Conservation (phyloP, 2,888 invertebrate genomes). For the Amphipoea lucens region DNA sequence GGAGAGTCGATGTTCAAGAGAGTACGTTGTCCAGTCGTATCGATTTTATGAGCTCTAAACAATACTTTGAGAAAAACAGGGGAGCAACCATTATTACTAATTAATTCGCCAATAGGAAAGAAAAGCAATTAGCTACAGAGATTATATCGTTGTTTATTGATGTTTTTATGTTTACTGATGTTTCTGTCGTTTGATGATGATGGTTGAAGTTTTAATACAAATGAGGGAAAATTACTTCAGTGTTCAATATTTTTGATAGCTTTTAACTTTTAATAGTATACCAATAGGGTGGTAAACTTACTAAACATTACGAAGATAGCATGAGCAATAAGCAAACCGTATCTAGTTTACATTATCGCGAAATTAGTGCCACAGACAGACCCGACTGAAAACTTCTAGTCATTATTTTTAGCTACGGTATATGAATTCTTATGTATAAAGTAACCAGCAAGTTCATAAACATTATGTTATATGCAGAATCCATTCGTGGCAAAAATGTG, state of each 20-base stretch:
- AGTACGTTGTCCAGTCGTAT: constrained; percentile 6
- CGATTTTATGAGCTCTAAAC: constrained; percentile 23
- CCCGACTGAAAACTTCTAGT: not conserved
- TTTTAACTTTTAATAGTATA: not conserved
- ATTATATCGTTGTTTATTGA: constrained; percentile 13
- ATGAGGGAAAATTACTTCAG: not conserved
- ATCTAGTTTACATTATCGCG: not conserved
- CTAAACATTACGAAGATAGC: not conserved
- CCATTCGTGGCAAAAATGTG: not conserved
- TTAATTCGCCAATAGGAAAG: constrained; percentile 25
- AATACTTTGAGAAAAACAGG: constrained; percentile 14
- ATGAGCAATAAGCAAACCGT: not conserved
- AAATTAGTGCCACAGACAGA: not conserved
- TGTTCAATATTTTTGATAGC: not conserved
- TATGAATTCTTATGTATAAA: not conserved
- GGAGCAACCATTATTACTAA: constrained; percentile 16
- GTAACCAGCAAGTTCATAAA: not conserved
- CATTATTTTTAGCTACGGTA: not conserved
- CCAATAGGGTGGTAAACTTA: not conserved
- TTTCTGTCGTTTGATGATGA: not conserved
- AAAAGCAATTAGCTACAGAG: constrained; percentile 30
- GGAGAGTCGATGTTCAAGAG: constrained; percentile 8
- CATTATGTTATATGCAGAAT: no score
- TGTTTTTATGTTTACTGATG: constrained; percentile 24
- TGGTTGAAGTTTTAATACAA: not conserved